A percentile compares a stretch with the other conserved stretches of the same genome.
Conservation (phyloP, 2,797 vertebrate species). For the Amblyraja radiata region DNA sequence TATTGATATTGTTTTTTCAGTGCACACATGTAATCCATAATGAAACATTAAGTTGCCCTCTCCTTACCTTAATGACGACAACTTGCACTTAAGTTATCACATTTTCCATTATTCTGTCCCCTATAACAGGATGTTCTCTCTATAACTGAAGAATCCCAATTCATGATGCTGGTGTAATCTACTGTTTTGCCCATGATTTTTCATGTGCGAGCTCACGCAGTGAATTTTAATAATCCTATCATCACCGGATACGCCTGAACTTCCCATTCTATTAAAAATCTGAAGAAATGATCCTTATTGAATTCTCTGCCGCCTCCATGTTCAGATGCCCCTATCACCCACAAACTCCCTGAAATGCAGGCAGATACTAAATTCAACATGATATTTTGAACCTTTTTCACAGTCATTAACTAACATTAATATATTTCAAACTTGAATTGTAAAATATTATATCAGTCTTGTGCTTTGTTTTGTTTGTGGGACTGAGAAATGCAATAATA, state of each 20-base stretch:
- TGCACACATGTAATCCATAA: background rate
- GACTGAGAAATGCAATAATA: background rate
- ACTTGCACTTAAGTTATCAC: background rate
- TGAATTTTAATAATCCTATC: slow-evolving; percentile 3
- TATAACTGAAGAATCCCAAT: background rate
- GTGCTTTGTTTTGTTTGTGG: background rate
- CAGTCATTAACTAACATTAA: background rate
- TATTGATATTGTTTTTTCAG: background rate
- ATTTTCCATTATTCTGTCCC: background rate
- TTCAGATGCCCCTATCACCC: too few relatives aligned
- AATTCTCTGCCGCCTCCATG: background rate
- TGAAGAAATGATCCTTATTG: background rate
- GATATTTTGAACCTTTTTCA: background rate
- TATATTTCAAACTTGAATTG: background rate
- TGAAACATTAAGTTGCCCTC: background rate
- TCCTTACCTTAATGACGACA: background rate
- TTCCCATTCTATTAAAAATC: background rate
- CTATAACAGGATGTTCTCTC: background rate
- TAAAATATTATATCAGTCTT: background rate
- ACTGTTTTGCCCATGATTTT: background rate
- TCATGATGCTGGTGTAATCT: background rate
- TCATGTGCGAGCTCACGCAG: background rate
- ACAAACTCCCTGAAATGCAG: background rate
- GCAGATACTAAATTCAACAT: background rate
- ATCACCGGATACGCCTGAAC: background rate